phyloP scores from a whole-genome alignment of 1,140 invertebrate species.

The Papilio machaon region DNA sequence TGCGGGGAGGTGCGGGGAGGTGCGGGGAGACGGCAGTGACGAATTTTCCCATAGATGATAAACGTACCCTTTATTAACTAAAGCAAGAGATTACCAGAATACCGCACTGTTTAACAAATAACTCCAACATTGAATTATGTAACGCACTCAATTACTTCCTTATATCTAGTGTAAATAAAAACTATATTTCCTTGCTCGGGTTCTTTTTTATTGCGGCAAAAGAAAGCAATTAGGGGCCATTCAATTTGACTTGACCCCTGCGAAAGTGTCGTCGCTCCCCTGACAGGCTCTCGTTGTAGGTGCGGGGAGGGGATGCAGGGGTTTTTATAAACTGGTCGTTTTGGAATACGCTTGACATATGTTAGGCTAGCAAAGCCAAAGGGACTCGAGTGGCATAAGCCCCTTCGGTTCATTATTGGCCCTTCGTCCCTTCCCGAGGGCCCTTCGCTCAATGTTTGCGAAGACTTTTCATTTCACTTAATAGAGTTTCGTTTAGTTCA shows the following conservation, averaged over 20 bases:
- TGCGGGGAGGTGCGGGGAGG: no score
- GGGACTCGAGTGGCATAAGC: slow-evolving; percentile 74
- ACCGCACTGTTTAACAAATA: slow-evolving; percentile 60
- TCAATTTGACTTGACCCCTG: slow-evolving; percentile 54
- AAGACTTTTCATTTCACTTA: slow-evolving; percentile 70
- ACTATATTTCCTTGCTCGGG: slow-evolving; percentile 53
- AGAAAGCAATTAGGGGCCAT: slow-evolving; percentile 72
- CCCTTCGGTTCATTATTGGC: slow-evolving; percentile 75
- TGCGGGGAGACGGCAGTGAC: not conserved
- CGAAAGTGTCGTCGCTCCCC: slow-evolving; percentile 41
- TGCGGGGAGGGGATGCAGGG: slow-evolving; percentile 41
- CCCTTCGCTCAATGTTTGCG: slow-evolving; percentile 67
- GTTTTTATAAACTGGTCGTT: slow-evolving; percentile 49
- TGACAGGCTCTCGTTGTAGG: slow-evolving; percentile 32
- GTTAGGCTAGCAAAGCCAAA: slow-evolving; percentile 63
- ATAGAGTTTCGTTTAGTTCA: slow-evolving; percentile 50
- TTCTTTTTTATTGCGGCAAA: slow-evolving; percentile 58
- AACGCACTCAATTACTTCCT: not conserved
- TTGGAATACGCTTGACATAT: slow-evolving; percentile 68
- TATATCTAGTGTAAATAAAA: slow-evolving; percentile 47
- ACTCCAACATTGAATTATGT: slow-evolving; percentile 31
- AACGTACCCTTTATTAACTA: slow-evolving; percentile 64
- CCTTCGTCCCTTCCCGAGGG: slow-evolving; percentile 60
- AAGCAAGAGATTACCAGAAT: slow-evolving; percentile 63
- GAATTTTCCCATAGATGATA: slow-evolving; percentile 24